These are phyloP conservation scores for Muraenolepis orangiensis DNA, from an alignment of 2,797 vertebrate species.

Conservation along the genomic window DNA sequence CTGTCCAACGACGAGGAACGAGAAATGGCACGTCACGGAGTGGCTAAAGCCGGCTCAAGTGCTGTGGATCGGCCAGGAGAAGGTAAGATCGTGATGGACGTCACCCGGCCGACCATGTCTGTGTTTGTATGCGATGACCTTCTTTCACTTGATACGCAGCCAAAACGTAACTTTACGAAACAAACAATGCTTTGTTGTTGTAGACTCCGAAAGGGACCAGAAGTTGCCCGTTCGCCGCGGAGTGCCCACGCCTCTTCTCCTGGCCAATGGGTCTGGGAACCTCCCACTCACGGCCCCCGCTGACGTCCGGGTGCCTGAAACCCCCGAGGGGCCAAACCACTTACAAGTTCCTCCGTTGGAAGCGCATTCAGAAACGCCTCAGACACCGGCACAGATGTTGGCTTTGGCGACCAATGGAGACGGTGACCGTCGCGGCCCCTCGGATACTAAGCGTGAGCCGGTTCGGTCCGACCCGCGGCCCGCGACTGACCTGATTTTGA, in stretches of 20 bases:
- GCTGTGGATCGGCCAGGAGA: slow-evolving; percentile 13
- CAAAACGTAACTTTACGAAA: neutral
- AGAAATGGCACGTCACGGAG: slow-evolving; percentile 31
- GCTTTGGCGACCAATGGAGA: neutral
- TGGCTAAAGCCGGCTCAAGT: slow-evolving; percentile 34
- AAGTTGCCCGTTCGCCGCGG: slow-evolving; percentile 23
- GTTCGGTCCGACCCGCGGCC: slow-evolving; percentile 13
- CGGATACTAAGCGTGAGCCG: neutral
- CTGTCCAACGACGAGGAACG: slow-evolving; percentile 80
- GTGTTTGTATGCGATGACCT: neutral
- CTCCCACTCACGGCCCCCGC: slow-evolving; percentile 10
- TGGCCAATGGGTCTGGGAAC: slow-evolving; percentile 31
- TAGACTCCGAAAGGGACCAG: slow-evolving; percentile 22
- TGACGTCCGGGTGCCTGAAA: neutral
- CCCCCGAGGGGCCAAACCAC: neutral
- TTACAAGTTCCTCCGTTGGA: neutral
- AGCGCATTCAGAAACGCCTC: neutral
- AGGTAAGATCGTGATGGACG: slow-evolving; percentile 30
- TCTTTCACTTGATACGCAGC: neutral
- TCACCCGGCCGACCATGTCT: neutral
- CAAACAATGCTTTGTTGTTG: slow-evolving; percentile 27
- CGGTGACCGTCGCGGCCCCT: neutral
- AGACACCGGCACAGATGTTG: neutral
- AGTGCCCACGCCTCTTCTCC: slow-evolving; percentile 39
- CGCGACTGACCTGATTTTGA: slow-evolving; percentile 43